Percentiles rank a stretch among this genome's conserved stretches.
These are phyloP conservation scores for Esox lucius DNA, from an alignment of 2,797 vertebrate species.

Conservation along the genomic window DNA sequence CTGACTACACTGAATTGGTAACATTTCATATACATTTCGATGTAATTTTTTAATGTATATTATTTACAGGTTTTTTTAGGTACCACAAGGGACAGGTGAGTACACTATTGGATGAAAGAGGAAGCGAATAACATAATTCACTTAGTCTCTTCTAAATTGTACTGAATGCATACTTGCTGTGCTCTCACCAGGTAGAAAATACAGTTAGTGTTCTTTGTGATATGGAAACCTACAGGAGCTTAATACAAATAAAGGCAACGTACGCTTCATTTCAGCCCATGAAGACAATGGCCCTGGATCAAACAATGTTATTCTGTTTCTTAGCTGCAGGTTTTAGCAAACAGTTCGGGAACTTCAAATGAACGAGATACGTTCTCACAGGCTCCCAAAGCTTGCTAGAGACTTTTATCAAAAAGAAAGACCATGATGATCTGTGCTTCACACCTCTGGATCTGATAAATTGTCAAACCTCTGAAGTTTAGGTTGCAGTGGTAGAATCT, in stretches of 20 bases:
- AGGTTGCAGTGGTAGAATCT: conserved; percentile 56
- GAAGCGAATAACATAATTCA: not conserved
- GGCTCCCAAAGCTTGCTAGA: conserved; percentile 40
- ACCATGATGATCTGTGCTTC: conserved; percentile 58
- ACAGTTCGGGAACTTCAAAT: conserved; percentile 43
- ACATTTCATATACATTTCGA: not conserved
- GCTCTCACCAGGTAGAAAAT: not conserved
- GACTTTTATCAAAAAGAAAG: conserved; percentile 49
- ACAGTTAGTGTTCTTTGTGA: not conserved
- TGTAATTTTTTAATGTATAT: no score
- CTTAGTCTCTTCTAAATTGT: no score
- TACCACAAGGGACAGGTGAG: no score
- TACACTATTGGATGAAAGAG: not conserved
- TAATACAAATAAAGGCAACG: not conserved
- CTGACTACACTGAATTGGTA: no score
- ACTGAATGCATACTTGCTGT: not conserved
- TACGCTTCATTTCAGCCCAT: not conserved
- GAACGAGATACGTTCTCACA: conserved; percentile 52
- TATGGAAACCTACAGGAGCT: not conserved
- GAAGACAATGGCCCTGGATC: not conserved
- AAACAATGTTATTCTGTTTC: conserved; percentile 21
- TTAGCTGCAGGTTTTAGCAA: conserved; percentile 30
- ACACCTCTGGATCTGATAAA: conserved; percentile 27
- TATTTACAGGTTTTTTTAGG: not conserved
- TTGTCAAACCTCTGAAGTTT: conserved; percentile 57